Base-by-base conservation (phyloP, 2,888 invertebrate species). In the Hyles lineata region DNA sequence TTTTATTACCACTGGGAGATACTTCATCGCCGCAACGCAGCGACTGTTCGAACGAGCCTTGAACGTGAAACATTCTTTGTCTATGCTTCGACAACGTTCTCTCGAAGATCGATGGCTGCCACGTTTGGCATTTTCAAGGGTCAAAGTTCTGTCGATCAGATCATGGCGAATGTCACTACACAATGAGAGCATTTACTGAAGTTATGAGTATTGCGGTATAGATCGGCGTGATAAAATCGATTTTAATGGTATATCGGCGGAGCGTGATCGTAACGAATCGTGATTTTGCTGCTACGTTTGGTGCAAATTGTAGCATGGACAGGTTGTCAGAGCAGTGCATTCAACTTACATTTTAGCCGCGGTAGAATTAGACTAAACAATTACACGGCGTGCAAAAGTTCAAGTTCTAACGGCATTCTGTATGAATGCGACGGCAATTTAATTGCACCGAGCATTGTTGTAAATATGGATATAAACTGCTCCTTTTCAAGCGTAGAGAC, bases 11-110 rank as follows among this genome's bases (percentile, higher is more conserved):
- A 76, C 83, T 92, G 29, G 95, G 92, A 72, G 93, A 93, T 77
- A 90, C 78, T 73, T 94, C 93, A 80, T 93, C 92, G 73, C 95
- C 94, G 77, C 94, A 92, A 73, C 96, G 93, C 77, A 96, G 89
- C 74, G 96, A 96, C 82, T 95, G 96, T 87, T 96, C 96, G 80
- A 96, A 96, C 59, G 95, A 87, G 76, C 95, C 94, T 89, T 95
- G 94, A 77, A 95, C 83, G 83, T 94, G 93, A 84, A 95, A 95
- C 95, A 95, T 95, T 88, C 78, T 93, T 87, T 84, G 86, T 83
- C 79, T 83, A 87, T 83, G 80, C 80, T 80, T 77, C 73, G 73
- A 62, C 52, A 70, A 83, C 74, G 86, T 87, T 85, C 89, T 87
- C 87, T 89, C 85, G 79, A 83, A 80, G 85, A 86, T 84, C 79